Conservation (phyloP, 2,888 invertebrate genomes). For the Scotopteryx bipunctaria region DNA sequence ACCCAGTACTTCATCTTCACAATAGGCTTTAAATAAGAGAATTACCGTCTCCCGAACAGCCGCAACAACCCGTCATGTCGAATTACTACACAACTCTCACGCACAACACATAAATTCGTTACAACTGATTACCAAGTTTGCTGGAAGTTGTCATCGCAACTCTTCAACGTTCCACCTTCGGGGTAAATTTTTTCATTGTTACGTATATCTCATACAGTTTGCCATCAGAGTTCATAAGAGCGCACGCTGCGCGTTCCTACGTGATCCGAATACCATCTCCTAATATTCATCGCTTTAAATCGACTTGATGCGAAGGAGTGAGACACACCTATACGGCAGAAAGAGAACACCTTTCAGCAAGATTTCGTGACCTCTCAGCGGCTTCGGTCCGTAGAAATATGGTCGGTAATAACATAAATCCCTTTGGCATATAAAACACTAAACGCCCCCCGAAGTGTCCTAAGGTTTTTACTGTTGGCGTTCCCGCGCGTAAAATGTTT, state of each 20-base stretch:
- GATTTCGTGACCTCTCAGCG: conserved; percentile 83
- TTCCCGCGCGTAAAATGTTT: conserved; percentile 56
- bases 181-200: conserved; percentile 76
- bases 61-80: conserved; percentile 32
- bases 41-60: conserved; percentile 32
- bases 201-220: conserved; percentile 72
- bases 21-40: conserved; percentile 41
- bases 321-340: conserved; percentile 56
- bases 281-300: conserved; percentile 81
- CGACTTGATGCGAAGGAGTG: conserved; percentile 59
- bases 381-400: conserved; percentile 81
- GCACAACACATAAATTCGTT: conserved; percentile 78
- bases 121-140: conserved; percentile 80
- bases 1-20: conserved; percentile 16
- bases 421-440: conserved; percentile 84
- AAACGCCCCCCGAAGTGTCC: conserved; percentile 78
- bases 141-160: conserved; percentile 77
- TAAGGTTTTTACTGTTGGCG: conserved; percentile 66
- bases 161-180: conserved; percentile 75
- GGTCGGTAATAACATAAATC: conserved; percentile 84
- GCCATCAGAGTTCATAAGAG: conserved; percentile 80
- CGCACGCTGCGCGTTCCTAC: conserved; percentile 69
- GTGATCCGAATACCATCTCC: conserved; percentile 75
- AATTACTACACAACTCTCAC: conserved; percentile 50
- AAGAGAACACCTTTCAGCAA: conserved; percentile 62